Evolutionary conservation across 2,888 invertebrate species (phyloP), one percentile per base, ranked within the genome.

Genomic region (Drosophila mimica): DNA sequence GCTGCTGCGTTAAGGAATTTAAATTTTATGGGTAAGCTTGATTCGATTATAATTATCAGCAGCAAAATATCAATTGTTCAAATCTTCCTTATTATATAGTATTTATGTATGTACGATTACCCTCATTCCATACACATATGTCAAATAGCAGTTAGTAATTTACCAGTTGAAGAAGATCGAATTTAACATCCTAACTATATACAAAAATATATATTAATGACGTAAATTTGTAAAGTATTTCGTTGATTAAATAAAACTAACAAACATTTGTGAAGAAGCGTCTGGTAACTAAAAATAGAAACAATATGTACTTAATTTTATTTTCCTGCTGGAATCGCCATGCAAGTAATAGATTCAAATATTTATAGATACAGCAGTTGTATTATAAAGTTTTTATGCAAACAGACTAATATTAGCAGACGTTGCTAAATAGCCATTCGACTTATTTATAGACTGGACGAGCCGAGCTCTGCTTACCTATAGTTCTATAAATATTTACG

Each of bases 1-100:
- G 70, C 74, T 68, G 74, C 62, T 54, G 76, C 69, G 46, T 64
- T 88, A 52, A 77, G 82, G 53, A 81, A 81, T 61, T 88, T 91
- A 33, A 86, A 84, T 67, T 88, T 92, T 30, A 92, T 90, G 69
- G 92, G 92, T 92, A 82, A 91, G 83, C 38, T 30, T 40, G 25
- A 43, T n/a, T 63, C 69, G 56, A 56, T 58, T 71, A 43, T 53
- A 51, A 61, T 69, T 48, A 73, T 33, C 46, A 70, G 31, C 30
- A 54, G 52, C n/a, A 40, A 28, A 54, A 28, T 5, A 33, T 13
- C 11, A 46, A 46, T 46, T 46, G 4, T 25, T 15, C 15, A 25
- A 46, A 15, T 25, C 4, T 46, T 46, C 4, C 25, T 4, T n/a
- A 11, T 43, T 15, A 8, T 25, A 4, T 25, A 25, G 15, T 8